phyloP scores from a whole-genome alignment of 2,888 invertebrate species.

The Aphodius granarius region DNA sequence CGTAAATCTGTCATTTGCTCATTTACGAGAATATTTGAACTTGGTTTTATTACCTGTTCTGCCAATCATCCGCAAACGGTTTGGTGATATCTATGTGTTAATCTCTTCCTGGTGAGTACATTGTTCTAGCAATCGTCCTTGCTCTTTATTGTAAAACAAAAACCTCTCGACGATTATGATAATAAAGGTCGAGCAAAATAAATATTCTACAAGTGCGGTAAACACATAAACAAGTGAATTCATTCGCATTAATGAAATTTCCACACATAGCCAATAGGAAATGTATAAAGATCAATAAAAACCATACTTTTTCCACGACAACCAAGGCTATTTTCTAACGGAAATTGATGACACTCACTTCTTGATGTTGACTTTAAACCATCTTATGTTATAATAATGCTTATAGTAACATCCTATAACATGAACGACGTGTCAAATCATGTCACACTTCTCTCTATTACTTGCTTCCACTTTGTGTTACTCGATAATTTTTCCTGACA shows the following conservation, averaged over 20 bases:
- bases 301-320: not conserved
- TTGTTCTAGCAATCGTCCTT: not conserved
- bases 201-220: not conserved
- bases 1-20: conserved; percentile 11
- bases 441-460: too few relatives aligned
- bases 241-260: not conserved
- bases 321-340: conserved; percentile 7
- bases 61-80: not conserved
- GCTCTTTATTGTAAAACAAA: not conserved
- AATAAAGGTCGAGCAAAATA: not conserved
- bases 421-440: too few relatives aligned
- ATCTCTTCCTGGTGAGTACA: not conserved
- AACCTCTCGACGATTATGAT: not conserved
- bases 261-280: not conserved
- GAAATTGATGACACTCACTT: conserved; percentile 34
- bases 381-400: too few relatives aligned
- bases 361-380: conserved; percentile 34
- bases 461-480: too few relatives aligned
- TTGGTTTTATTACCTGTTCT: not conserved
- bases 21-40: not conserved
- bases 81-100: not conserved
- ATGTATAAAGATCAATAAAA: not conserved
- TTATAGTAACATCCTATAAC: too few relatives aligned
- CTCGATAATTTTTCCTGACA: too few relatives aligned
- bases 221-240: too few relatives aligned